Evolutionary conservation across 2,797 vertebrate genomes (phyloP), one percentile per base, ranked within the genome.

Genomic region (Martes flavigula): DNA sequence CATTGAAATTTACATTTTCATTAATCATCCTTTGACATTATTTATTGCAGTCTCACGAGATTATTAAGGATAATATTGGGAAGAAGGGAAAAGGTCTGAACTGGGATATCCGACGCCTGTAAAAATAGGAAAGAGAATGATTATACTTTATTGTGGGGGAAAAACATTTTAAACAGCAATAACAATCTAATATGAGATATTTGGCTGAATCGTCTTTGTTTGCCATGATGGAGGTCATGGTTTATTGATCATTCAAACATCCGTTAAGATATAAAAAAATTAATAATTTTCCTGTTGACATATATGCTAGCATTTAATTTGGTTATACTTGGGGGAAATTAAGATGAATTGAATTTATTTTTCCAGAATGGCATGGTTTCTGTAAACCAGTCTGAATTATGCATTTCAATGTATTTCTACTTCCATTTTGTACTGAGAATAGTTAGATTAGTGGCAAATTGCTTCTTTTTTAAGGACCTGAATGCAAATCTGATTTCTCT

Each of bases 341-440:
- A 93, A 96, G 73, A 96, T 90, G 87, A 96, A 94, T 91, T 94
- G 91, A 94, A 95, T 96, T 92, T 97, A 68, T 96, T 95, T 98
- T 96, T 97, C 91, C 2, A 4, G 46, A 96, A 85, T 85, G 73
- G 51, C 81, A 84, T 82, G 18, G 21, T 86, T 95, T 97, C 78
- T 96, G 23, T 96, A 95, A 93, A 90, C 64, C 25, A 58, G 68
- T 96, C 91, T 72, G 46, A 97, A 94, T 92, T 89, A 89, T n/a
- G 25, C 64, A 97, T 97, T 87, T 97, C 87, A 92, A 12, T 88
- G 82, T 89, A 87, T 89, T 86, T 90, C 66, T 38, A 70, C 92
- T 97, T 91, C 75, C 32, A 85, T 94, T 95, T 96, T 96, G 84
- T 87, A 91, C 70, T 27, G 87, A 97, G 79, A 96, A 95, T 94